Base-by-base conservation (phyloP, 2,797 vertebrate genomes). In the Pseudochaenichthys georgianus region DNA sequence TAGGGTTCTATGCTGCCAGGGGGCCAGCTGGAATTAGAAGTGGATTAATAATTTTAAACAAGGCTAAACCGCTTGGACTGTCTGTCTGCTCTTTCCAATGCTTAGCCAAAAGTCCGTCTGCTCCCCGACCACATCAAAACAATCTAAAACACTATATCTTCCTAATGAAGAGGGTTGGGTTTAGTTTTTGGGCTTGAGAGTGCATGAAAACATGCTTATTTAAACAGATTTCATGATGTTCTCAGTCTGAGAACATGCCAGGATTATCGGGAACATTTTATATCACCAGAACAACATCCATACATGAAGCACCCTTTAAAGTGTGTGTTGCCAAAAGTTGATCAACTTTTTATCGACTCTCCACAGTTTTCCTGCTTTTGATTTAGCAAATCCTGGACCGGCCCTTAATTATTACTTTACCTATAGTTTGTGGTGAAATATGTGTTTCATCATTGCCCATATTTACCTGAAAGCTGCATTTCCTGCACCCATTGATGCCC, bases 41-140 rank as follows among this genome's bases (percentile, higher is more conserved):
- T 95, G 94, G 94, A 95, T 95, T 95, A 94, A 95, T 95, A 94
- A 93, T 94, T 95, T 93, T 93, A 94, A 95, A 95, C 92, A 94
- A 94, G 93, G 92, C 93, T 94, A 95, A 95, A 95, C 92, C 92
- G 94, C 90, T 94, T 91, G 92, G 88, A 86, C 89, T 93, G 92
- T 94, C 92, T 91, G 94, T 89, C 90, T 90, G 91, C 87, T 89
- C 89, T 93, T 82, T 91, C 81, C 90, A 75, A 89, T 92, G 88
- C 91, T 95, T 92, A 93, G 91, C 92, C 90, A 93, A 80, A 89
- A 74, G 88, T 91, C 88, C 84, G 93, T 95, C 93, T 94, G 90
- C 92, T 91, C 71, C 45, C 71, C 42, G 43, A 81, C 82, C 80
- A 92, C 89, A 92, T 94, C 92, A 92, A 93, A 93, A 94, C 90